Evolutionary conservation across 2,888 invertebrate genomes (phyloP).

Genomic region (Lysandra bellargus): DNA sequence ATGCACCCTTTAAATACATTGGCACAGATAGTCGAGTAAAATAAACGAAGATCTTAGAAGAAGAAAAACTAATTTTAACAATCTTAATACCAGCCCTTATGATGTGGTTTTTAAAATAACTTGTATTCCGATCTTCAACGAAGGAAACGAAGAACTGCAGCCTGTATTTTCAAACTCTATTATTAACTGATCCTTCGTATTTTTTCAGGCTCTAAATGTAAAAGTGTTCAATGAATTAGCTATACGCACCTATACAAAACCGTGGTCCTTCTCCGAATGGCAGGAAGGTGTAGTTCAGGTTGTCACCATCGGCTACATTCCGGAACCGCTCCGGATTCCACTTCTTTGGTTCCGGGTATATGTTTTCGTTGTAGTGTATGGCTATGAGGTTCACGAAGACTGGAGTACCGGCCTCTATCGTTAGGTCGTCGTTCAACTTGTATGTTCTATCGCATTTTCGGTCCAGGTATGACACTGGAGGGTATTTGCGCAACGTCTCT

Average conservation of each 20-base stretch:
- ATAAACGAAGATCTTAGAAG: too few relatives aligned
- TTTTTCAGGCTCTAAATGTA: too few relatives aligned
- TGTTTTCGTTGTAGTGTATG: slow-evolving; percentile 56
- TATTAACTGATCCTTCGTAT: too few relatives aligned
- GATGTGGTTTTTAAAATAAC: too few relatives aligned
- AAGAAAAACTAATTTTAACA: too few relatives aligned
- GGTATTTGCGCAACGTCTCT: slow-evolving; percentile 64
- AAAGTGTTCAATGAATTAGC: too few relatives aligned
- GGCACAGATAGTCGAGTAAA: too few relatives aligned
- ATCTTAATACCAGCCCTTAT: too few relatives aligned
- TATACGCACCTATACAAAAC: slow-evolving; percentile 49
- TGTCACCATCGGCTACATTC: slow-evolving; percentile 52
- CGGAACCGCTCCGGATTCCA: slow-evolving; percentile 62
- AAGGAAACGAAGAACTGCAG: too few relatives aligned
- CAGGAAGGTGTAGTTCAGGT: slow-evolving; percentile 55
- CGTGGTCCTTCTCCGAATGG: slow-evolving; percentile 68
- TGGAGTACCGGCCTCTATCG: slow-evolving; percentile 55
- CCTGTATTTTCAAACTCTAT: too few relatives aligned
- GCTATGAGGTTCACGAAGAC: slow-evolving; percentile 59
- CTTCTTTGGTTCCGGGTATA: slow-evolving; percentile 56
- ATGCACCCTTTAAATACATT: too few relatives aligned
- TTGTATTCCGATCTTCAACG: too few relatives aligned
- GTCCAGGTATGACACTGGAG: slow-evolving; percentile 57
- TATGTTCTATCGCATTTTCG: slow-evolving; percentile 54
- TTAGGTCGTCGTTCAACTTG: slow-evolving; percentile 54